These are phyloP conservation scores for Rhodophaea formosa DNA, from an alignment of 2,888 invertebrate species.

Conservation along the genomic window DNA sequence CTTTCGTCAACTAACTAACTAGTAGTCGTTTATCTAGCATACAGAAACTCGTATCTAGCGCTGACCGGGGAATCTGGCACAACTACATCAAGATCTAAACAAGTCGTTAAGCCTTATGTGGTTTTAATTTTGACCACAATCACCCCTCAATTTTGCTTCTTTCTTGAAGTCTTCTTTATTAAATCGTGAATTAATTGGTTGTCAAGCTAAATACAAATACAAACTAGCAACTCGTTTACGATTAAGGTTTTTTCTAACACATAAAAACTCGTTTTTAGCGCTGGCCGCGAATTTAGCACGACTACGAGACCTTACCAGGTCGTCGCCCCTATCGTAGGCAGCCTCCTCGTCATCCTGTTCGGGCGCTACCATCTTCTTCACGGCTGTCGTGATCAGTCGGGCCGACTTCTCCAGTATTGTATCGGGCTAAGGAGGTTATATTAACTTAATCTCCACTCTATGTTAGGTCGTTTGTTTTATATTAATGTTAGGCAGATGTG, in stretches of 20 bases:
- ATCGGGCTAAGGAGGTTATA: constrained; percentile 77
- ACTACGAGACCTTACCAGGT: constrained; percentile 82
- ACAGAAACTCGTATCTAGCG: no score
- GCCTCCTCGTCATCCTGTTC: constrained; percentile 80
- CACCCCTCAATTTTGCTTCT: no score
- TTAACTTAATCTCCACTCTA: background rate
- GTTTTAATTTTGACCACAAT: no score
- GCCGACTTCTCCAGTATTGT: constrained; percentile 80
- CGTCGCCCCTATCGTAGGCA: constrained; percentile 84
- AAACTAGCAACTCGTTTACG: background rate
- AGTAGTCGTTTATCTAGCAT: no score
- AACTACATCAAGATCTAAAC: no score
- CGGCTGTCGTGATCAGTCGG: constrained; percentile 74
- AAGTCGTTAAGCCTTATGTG: no score
- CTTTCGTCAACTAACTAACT: no score
- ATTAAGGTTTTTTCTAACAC: background rate
- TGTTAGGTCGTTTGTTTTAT: background rate
- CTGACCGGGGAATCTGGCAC: no score
- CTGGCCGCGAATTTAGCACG: constrained; percentile 1
- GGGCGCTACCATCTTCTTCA: constrained; percentile 75
- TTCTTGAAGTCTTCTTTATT: no score
- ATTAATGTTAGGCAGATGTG: no score
- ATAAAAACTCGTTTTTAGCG: background rate
- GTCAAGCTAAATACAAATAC: background rate
- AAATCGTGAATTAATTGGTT: no score